These are phyloP conservation scores for Morinoia aosen DNA, from an alignment of 2,888 invertebrate genomes.

Conservation along the genomic window DNA sequence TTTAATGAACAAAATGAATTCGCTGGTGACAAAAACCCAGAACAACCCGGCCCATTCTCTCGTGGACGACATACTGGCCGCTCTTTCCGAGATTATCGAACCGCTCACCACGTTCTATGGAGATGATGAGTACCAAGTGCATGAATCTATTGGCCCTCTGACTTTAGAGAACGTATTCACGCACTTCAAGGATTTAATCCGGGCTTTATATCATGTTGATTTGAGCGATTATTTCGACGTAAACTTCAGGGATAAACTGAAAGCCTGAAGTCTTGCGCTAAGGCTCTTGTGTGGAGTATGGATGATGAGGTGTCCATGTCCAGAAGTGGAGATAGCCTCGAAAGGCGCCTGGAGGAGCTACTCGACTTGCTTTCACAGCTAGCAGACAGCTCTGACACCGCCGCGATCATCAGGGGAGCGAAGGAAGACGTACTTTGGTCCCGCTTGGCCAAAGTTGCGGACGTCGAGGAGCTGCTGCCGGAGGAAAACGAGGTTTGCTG, in stretches of 20 bases:
- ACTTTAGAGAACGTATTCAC: too few relatives aligned
- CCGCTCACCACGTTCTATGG: too few relatives aligned
- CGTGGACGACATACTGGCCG: too few relatives aligned
- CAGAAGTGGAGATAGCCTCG: background rate
- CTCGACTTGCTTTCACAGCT: background rate
- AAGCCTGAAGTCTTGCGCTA: background rate
- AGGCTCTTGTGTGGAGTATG: background rate
- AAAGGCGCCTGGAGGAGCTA: background rate
- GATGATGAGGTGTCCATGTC: background rate
- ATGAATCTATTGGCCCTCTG: too few relatives aligned
- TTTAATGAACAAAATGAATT: too few relatives aligned
- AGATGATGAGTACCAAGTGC: too few relatives aligned
- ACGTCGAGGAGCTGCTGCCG: background rate
- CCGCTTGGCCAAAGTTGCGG: background rate
- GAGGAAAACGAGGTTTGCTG: background rate
- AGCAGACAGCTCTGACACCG: background rate
- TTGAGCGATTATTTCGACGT: background rate
- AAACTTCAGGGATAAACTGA: background rate
- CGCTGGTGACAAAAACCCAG: too few relatives aligned
- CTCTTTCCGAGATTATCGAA: too few relatives aligned
- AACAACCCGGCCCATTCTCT: too few relatives aligned
- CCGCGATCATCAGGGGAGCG: background rate
- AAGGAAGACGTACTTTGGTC: background rate
- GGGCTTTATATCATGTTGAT: background rate
- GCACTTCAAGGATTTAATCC: too few relatives aligned